Percentiles rank a stretch among this genome's conserved stretches.
Conservation (phyloP, 92 coral and sea anemone genomes). For the Metridium senile region DNA sequence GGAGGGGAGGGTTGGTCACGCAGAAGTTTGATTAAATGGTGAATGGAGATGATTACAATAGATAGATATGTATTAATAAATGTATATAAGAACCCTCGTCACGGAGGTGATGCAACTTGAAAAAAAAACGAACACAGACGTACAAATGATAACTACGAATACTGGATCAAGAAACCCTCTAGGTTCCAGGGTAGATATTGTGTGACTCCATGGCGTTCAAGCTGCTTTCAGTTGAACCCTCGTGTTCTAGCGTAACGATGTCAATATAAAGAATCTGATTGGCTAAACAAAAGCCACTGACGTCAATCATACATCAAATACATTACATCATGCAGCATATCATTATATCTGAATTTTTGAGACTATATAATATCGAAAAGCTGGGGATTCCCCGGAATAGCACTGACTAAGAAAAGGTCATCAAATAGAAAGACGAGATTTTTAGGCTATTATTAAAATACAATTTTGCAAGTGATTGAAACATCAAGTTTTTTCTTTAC, state of each 20-base stretch:
- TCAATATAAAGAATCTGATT: slow-evolving; percentile 29
- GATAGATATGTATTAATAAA: too few species aligned
- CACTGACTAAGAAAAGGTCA: slow-evolving; percentile 20
- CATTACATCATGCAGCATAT: slow-evolving; percentile 11
- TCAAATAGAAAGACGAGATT: slow-evolving; percentile 17
- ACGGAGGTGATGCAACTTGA: too few species aligned
- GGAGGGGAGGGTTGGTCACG: too few species aligned
- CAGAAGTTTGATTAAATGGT: too few species aligned
- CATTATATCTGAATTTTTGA: not conserved
- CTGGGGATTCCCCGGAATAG: slow-evolving; percentile 77
- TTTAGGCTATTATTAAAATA: not conserved
- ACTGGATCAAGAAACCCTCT: too few species aligned
- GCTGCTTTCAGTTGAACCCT: not conserved
- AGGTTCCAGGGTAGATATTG: too few species aligned
- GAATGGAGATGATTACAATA: too few species aligned
- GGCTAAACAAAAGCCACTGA: slow-evolving; percentile 11
- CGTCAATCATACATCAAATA: slow-evolving; percentile 11
- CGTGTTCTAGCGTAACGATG: not conserved
- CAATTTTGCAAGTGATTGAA: too few species aligned
- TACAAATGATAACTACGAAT: too few species aligned
- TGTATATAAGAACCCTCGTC: too few species aligned
- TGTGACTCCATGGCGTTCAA: not conserved
- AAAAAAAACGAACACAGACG: too few species aligned
- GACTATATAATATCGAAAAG: slow-evolving; percentile 39
- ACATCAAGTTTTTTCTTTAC: too few species aligned